These are phyloP conservation scores for Frieseomelitta varia DNA, from an alignment of 1,140 invertebrate species.

Conservation along the genomic window DNA sequence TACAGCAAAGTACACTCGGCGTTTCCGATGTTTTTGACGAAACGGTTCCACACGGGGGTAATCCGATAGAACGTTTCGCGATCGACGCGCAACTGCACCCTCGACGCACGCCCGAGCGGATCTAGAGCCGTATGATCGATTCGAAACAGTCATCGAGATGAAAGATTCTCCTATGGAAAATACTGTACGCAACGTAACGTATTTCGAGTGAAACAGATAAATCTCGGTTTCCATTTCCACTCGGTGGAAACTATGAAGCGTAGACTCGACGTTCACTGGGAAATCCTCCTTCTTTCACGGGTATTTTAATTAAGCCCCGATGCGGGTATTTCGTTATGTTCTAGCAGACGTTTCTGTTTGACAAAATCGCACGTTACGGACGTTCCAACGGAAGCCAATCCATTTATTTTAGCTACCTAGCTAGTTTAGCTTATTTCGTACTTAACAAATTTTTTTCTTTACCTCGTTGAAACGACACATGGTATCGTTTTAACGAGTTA, in stretches of 20 bases:
- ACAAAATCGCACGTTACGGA: not conserved
- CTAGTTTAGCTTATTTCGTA: too few species aligned
- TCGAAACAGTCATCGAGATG: not conserved
- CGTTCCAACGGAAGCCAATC: too few species aligned
- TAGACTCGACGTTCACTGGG: too few species aligned
- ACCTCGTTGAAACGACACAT: too few species aligned
- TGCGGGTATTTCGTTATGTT: not conserved
- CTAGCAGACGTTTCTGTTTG: not conserved
- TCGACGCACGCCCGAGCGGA: conserved; percentile 43
- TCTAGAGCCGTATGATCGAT: conserved; percentile 52
- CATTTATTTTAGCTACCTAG: too few species aligned
- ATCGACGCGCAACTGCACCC: conserved; percentile 26
- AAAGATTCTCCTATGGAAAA: conserved; percentile 5
- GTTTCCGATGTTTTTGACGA: conserved; percentile 17
- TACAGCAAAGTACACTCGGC: not conserved
- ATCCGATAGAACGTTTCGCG: conserved; percentile 48
- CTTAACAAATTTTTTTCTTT: too few species aligned
- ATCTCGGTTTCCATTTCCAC: not conserved
- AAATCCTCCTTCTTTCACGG: not conserved
- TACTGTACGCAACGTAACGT: not conserved
- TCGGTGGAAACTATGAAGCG: too few species aligned
- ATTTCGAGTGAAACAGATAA: too few species aligned
- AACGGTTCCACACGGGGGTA: conserved; percentile 48
- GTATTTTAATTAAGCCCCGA: not conserved
- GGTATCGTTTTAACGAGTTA: too few species aligned